Evolutionary conservation across 1,140 invertebrate genomes (phyloP), one percentile per base, ranked within the genome.

Genomic region (Zaprionus vittiger): DNA sequence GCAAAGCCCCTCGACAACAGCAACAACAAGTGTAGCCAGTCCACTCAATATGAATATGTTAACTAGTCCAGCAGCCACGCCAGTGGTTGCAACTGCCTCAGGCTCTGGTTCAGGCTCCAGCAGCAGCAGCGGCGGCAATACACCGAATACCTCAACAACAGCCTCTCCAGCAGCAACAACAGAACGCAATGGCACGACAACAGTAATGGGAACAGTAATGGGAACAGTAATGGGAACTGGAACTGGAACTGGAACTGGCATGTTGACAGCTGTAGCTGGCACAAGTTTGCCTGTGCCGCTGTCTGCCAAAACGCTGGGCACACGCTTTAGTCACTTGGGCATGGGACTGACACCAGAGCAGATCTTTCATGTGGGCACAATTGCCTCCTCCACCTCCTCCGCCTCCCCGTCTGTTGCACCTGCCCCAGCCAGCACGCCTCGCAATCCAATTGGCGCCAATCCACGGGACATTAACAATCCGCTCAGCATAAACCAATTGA

Each of bases 391-490:
- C 57, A 60, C 77, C 4, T 9, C 77, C 4, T 12, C 41, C 17
- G 34, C 66, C 57, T 69, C 77, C 57, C 63, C 77, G 2, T 12
- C 44, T 17, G 20, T 12, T 24, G 20, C 47, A 20, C 20, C 52
- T 24, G 49, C 70, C n/a, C 47, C 52, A 26, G 73, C 55, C 20
- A 20, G 20, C 20, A 31, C 80, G 20, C 80, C 83, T 24, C 79
- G 91, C 17, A 95, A 97, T 92, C 97, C 97, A 20, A 97, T 98
- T 41, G 97, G 97, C 63, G 97, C 97, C 11, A 98, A 98, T 93
- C 97, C 97, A 12, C 95, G 97, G 80, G 97, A 98, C 94, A 96
- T 97, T 67, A 98, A 98, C 93, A 98, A 98, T 94, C 97, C 97
- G 24, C 94, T 98, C 26, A 97, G 96, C 93, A 97, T 98, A 37